A percentile compares a stretch with the other conserved stretches of the same genome.
phyloP scores from a whole-genome alignment of 2,888 invertebrate genomes.

The Homarus gammarus region DNA sequence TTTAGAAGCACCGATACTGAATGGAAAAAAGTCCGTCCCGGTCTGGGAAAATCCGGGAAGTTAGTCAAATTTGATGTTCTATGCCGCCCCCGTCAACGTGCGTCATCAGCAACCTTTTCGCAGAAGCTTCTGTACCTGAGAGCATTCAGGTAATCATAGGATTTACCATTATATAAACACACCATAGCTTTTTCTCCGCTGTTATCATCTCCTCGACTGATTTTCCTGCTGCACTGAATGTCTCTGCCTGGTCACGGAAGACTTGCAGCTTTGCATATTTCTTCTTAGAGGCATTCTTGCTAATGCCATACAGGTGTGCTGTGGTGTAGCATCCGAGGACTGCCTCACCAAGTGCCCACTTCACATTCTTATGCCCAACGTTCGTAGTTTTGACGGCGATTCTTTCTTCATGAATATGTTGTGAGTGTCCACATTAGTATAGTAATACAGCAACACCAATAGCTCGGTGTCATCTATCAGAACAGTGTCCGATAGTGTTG shows the following conservation, averaged over 20 bases:
- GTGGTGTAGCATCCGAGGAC: not conserved
- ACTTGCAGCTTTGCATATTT: not conserved
- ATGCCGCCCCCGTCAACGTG: no score
- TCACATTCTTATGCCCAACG: not conserved
- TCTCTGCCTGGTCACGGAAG: not conserved
- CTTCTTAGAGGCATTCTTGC: slow-evolving; percentile 1
- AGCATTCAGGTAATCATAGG: not conserved
- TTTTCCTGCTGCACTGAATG: slow-evolving; percentile 8
- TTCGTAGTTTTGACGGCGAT: not conserved
- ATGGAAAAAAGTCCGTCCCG: no score
- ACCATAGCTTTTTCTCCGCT: slow-evolving; percentile 1
- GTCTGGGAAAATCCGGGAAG: no score
- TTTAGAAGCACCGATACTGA: no score
- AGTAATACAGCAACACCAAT: no score
- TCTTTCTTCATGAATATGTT: slow-evolving; percentile 12
- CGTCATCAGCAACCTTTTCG: no score
- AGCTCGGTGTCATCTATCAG: no score
- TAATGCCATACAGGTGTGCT: slow-evolving; percentile 18
- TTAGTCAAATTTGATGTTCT: no score
- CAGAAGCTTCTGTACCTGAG: not conserved
- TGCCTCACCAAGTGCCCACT: not conserved
- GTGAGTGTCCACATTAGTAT: not conserved
- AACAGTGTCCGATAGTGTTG: no score
- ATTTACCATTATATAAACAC: no score
- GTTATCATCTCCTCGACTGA: not conserved